A percentile compares a stretch with the other conserved stretches of the same genome.
Conservation (phyloP, 37 sponge, comb jelly and placozoan genomes). For the Oopsacas minuta region DNA sequence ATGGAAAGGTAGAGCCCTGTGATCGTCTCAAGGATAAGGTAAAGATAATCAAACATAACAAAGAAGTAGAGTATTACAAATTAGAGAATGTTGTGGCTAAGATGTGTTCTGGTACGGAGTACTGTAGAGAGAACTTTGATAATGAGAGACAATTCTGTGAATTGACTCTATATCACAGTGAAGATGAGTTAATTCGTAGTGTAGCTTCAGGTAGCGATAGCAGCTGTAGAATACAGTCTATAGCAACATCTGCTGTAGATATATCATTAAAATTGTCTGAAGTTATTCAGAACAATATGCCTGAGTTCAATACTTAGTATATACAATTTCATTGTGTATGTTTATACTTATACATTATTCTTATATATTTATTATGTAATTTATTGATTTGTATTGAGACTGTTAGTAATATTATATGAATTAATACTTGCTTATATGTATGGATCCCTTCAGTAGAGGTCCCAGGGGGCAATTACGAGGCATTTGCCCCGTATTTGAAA, state of each 20-base stretch:
- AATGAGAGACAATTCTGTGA: neutral
- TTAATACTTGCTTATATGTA: no score
- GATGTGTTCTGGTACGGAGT: neutral
- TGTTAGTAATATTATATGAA: no score
- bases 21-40: neutral
- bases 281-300: neutral
- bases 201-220: neutral
- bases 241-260: neutral
- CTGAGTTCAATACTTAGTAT: no score
- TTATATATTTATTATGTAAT: no score
- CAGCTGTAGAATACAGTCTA: neutral
- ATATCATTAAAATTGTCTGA: neutral
- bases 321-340: neutral
- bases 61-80: neutral
- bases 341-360: neutral
- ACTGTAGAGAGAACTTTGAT: neutral
- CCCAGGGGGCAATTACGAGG: no score
- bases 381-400: no score
- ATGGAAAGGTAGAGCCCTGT: neutral
- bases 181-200: neutral
- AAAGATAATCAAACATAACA: neutral
- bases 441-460: no score
- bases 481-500: no score
- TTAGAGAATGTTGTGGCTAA: neutral
- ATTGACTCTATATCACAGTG: neutral